These are phyloP conservation scores for Notothenia rossii DNA, from an alignment of 2,113 vertebrate species.

Conservation along the genomic window DNA sequence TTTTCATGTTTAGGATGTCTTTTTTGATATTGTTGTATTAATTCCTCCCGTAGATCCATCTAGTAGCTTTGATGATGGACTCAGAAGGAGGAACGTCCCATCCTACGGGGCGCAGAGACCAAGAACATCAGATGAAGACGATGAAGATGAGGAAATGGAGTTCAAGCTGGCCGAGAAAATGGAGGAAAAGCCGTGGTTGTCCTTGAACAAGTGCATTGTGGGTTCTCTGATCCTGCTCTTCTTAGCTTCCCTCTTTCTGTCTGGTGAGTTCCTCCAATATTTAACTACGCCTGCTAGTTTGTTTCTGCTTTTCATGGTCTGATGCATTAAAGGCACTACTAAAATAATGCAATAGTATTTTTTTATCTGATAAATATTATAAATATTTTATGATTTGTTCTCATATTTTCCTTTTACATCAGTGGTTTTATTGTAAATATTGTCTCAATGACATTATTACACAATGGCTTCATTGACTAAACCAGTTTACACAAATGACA, in stretches of 20 bases:
- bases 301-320: conserved; percentile 30
- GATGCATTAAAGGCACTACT: not conserved
- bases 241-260: conserved; percentile 88
- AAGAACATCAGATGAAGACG: conserved; percentile 82
- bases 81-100: conserved; percentile 71
- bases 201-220: conserved; percentile 86
- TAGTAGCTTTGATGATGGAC: conserved; percentile 65
- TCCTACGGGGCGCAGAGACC: conserved; percentile 60
- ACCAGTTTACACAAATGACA: conserved; percentile 1
- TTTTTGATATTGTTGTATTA: not conserved
- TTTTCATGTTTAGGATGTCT: not conserved
- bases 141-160: conserved; percentile 80
- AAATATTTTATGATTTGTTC: not conserved
- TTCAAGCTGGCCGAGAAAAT: conserved; percentile 72
- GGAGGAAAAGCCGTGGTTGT: conserved; percentile 78
- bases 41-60: conserved; percentile 40
- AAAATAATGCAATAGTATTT: not conserved
- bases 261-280: conserved; percentile 81
- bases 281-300: not conserved
- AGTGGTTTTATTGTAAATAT: not conserved
- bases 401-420: not conserved
- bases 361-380: not conserved
- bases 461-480: not conserved
- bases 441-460: not conserved
- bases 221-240: conserved; percentile 86